phyloP scores from a whole-genome alignment of 2,888 invertebrate species.

The Patella depressa region DNA sequence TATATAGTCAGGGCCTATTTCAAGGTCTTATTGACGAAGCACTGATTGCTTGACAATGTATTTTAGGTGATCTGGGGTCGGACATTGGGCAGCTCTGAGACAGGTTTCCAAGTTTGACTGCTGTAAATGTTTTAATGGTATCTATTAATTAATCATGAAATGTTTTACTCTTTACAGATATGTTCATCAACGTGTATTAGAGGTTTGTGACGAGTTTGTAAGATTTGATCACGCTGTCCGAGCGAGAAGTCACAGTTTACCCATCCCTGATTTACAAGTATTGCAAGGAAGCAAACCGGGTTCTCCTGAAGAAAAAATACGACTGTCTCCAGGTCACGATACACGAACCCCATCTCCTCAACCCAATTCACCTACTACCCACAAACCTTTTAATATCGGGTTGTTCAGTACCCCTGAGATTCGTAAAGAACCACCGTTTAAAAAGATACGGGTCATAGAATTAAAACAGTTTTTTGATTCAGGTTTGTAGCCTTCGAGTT shows the following conservation, averaged over 20 bases:
- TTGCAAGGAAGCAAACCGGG: slow-evolving; percentile 30
- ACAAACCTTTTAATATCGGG: slow-evolving; percentile 3
- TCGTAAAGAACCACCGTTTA: slow-evolving; percentile 65
- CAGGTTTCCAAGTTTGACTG: no score
- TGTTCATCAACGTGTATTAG: slow-evolving; percentile 78
- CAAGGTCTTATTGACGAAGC: no score
- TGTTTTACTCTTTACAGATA: slow-evolving; percentile 40
- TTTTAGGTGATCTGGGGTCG: no score
- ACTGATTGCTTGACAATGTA: no score
- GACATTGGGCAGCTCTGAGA: no score
- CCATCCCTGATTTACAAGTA: slow-evolving; percentile 71
- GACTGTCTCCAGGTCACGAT: slow-evolving; percentile 18
- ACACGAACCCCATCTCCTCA: slow-evolving; percentile 23
- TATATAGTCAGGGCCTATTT: no score
- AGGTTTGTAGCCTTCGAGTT: no score
- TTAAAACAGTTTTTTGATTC: slow-evolving; percentile 92
- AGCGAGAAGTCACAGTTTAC: slow-evolving; percentile 91
- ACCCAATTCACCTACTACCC: slow-evolving; percentile 9
- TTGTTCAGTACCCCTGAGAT: slow-evolving; percentile 38
- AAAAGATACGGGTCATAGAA: slow-evolving; percentile 89
- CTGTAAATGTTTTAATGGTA: no score
- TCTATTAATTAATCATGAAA: no score
- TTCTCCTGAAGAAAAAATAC: slow-evolving; percentile 25
- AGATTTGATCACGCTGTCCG: slow-evolving; percentile 82
- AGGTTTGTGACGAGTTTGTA: slow-evolving; percentile 87